Percentiles rank a stretch among this genome's conserved stretches.
phyloP scores from a whole-genome alignment of 2,113 vertebrate genomes.

The Strix aluco region DNA sequence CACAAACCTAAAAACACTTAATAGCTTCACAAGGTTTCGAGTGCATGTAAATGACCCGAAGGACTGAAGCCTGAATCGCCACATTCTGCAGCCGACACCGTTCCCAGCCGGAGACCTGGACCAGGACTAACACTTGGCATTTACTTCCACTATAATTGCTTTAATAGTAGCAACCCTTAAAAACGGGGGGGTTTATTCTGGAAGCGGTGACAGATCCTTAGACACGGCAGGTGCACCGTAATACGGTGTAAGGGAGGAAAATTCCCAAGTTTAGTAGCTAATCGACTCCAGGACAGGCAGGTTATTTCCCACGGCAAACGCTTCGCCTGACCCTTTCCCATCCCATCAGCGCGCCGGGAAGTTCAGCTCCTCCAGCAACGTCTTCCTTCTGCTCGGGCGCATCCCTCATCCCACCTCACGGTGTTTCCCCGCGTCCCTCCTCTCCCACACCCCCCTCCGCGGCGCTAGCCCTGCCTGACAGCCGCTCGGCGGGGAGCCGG shows the following conservation, averaged over 20 bases:
- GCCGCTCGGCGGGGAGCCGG: not conserved
- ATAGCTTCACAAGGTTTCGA: not conserved
- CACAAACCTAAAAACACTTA: not conserved
- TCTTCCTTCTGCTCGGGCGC: not conserved
- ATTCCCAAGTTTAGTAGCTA: not conserved
- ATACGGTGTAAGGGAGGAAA: not conserved
- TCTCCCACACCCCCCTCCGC: not conserved
- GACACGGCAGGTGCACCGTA: conserved; percentile 59
- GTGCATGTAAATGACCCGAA: not conserved
- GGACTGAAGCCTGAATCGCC: not conserved
- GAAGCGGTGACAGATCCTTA: not conserved
- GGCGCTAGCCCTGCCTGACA: not conserved
- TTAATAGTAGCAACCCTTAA: not conserved
- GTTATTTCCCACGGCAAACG: not conserved
- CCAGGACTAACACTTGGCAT: not conserved
- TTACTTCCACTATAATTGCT: not conserved
- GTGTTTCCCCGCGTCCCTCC: not conserved
- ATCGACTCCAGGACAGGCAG: not conserved
- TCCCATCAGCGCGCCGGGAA: not conserved
- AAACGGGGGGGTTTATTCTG: not conserved
- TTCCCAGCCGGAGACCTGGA: not conserved
- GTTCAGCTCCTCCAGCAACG: not conserved
- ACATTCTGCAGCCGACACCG: not conserved
- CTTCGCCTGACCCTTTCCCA: not conserved
- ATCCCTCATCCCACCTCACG: not conserved